Conservation (phyloP, 2,113 vertebrate genomes). For the Leucosticte australis region DNA sequence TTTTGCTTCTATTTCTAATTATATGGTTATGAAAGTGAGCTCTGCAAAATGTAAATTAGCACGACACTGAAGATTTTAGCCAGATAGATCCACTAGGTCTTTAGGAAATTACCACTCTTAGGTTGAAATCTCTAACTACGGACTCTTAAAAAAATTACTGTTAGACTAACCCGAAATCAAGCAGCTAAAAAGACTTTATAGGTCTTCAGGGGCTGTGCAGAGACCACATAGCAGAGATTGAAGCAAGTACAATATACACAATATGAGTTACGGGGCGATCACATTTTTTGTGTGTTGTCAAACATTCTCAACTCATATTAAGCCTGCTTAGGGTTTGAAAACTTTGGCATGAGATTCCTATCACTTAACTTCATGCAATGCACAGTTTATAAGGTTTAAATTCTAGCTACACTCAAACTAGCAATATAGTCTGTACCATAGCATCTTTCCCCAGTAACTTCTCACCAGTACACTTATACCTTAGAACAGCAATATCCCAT, state of each 20-base stretch:
- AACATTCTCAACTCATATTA: background rate
- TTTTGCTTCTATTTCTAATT: background rate
- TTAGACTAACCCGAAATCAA: background rate
- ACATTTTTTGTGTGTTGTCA: background rate
- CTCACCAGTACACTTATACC: background rate
- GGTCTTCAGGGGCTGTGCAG: background rate
- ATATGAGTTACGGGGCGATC: background rate
- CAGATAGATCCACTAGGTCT: background rate
- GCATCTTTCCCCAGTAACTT: background rate
- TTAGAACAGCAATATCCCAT: background rate
- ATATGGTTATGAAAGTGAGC: background rate
- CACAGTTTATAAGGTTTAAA: background rate
- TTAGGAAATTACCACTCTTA: background rate
- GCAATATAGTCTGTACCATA: background rate
- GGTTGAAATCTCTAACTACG: background rate
- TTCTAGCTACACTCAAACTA: background rate
- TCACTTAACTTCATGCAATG: background rate
- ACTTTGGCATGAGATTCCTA: background rate
- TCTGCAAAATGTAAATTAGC: background rate
- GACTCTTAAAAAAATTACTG: background rate
- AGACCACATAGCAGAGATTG: background rate
- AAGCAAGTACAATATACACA: background rate
- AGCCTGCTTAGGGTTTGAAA: background rate
- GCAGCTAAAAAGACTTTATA: background rate
- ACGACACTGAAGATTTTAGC: background rate